Conservation (phyloP, 2,888 invertebrate genomes). For the Apoderus coryli region DNA sequence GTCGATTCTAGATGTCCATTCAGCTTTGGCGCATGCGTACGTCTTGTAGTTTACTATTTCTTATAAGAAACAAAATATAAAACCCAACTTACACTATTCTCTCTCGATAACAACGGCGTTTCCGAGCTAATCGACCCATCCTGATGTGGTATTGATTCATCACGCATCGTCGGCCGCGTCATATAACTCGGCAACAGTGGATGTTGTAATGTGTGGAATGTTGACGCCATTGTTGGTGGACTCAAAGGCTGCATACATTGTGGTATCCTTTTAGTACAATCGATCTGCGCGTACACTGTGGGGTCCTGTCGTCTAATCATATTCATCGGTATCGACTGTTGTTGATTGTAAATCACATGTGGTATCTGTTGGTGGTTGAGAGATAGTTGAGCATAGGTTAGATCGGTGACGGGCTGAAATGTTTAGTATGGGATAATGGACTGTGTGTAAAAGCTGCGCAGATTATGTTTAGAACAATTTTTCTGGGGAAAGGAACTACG, state of each 20-base stretch:
- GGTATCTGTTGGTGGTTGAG: slow-evolving; percentile 31
- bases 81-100: slow-evolving; percentile 27
- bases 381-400: slow-evolving; percentile 42
- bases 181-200: slow-evolving; percentile 27
- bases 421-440: too few relatives aligned
- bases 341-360: slow-evolving; percentile 31
- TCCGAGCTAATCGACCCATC: slow-evolving; percentile 28
- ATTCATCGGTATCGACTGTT: slow-evolving; percentile 32
- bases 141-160: slow-evolving; percentile 26
- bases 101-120: slow-evolving; percentile 29
- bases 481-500: too few relatives aligned
- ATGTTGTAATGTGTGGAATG: slow-evolving; percentile 31
- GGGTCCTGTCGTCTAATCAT: slow-evolving; percentile 34
- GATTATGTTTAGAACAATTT: too few relatives aligned
- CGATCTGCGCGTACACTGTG: slow-evolving; percentile 41
- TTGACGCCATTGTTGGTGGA: slow-evolving; percentile 31
- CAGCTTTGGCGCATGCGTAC: too few relatives aligned
- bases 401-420: slow-evolving; percentile 34
- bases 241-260: slow-evolving; percentile 27
- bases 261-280: slow-evolving; percentile 31
- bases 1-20: too few relatives aligned
- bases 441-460: too few relatives aligned
- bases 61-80: neutral
- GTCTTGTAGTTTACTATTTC: too few relatives aligned
- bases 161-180: slow-evolving; percentile 26